Base-by-base conservation (phyloP, 2,797 vertebrate genomes). In the Poecilia wingei region DNA sequence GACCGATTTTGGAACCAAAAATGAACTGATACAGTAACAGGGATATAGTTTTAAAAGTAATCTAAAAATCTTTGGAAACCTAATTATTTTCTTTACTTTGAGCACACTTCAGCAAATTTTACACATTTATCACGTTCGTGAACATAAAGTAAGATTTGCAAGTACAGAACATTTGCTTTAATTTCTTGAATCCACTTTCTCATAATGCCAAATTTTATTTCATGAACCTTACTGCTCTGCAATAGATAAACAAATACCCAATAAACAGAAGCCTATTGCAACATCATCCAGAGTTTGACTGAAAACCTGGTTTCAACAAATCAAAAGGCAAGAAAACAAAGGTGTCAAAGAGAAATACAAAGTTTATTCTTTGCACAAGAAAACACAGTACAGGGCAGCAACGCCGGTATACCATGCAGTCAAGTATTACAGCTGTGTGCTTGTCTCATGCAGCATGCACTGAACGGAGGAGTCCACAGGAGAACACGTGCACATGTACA, bases 391-490 rank as follows among this genome's bases (percentile, higher is more conserved):
- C 75, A 87, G 88, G 90, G 92, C 93, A 70, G 79, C 84, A 74
- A 25, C 33, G 91, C 94, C 92, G 7, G 75, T 92, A 93, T 92
- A 92, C 91, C 95, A 93, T 95, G 94, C 94, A 84, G 74, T 93
- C 91, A 93, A 94, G 94, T 93, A 85, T 89, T 87, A 94, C 91
- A 92, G 86, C 88, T 88, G 91, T 92, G 91, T 92, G 88, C 89
- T 95, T 86, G 87, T 94, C 76, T 93, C 95, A 95, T 95, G 95
- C 95, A 95, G 92, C 95, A 95, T 95, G 94, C 94, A 93, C 90
- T 83, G 86, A 91, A 90, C 87, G 91, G 87, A 88, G 85, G 80
- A 92, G 91, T 91, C 88, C 91, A 93, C 89, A 75, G 84, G 75
- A 91, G 89, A 94, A 92, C 88, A 89, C 86, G 73, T 89, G 90